Evolutionary conservation across 1,140 invertebrate genomes (phyloP).

Genomic region (Panagrolaimus sp.): DNA sequence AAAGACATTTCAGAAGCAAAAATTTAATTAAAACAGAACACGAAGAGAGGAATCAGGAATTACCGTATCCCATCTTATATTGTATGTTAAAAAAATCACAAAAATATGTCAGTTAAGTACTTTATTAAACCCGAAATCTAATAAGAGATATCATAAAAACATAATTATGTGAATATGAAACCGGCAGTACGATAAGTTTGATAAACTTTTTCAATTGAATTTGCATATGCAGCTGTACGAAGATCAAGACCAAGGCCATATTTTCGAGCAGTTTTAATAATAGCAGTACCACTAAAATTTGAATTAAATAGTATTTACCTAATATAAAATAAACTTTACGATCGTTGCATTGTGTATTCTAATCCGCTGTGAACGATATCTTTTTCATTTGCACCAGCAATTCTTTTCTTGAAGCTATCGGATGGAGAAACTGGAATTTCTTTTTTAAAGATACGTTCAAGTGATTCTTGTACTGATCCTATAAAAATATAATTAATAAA

Average conservation of each 20-base stretch:
- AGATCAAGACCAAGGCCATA: slow-evolving; percentile 20
- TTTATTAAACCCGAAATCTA: background rate
- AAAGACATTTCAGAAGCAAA: too few relatives aligned
- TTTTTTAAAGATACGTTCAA: background rate
- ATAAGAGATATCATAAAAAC: background rate
- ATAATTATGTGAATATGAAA: slow-evolving; percentile 16
- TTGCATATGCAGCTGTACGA: slow-evolving; percentile 15
- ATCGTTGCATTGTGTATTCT: slow-evolving; percentile 92
- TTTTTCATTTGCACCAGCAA: slow-evolving; percentile 85
- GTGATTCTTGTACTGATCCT: slow-evolving; percentile 69
- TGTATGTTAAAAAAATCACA: too few relatives aligned
- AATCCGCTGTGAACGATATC: slow-evolving; percentile 96
- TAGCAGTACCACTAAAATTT: slow-evolving; percentile 68
- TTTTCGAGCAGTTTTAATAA: slow-evolving; percentile 27
- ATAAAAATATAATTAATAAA: slow-evolving; percentile 55
- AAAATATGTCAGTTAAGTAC: too few relatives aligned
- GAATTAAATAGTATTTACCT: too few relatives aligned
- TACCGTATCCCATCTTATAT: too few relatives aligned
- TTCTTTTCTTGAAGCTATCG: slow-evolving; percentile 6
- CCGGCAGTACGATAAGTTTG: background rate
- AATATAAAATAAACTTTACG: too few relatives aligned
- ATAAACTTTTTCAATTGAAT: slow-evolving; percentile 17
- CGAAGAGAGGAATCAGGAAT: too few relatives aligned
- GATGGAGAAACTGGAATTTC: background rate
- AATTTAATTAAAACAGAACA: too few relatives aligned